These are phyloP conservation scores for Doris montereyensis DNA, from an alignment of 2,888 invertebrate genomes.

Conservation along the genomic window DNA sequence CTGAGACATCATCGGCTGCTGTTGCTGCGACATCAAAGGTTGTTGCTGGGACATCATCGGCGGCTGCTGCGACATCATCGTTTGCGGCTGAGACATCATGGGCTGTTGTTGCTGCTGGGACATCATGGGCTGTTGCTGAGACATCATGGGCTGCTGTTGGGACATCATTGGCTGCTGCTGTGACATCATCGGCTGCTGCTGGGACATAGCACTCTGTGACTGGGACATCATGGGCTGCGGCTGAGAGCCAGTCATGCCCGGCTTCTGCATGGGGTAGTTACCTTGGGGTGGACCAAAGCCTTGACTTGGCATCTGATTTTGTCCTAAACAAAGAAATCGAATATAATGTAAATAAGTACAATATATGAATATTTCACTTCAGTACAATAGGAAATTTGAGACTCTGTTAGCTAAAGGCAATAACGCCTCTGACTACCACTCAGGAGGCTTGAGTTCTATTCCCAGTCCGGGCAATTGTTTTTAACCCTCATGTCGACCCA, in stretches of 20 bases:
- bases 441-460: no score
- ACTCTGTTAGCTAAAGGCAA: no score
- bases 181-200: constrained; percentile 46
- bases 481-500: no score
- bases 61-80: constrained; percentile 51
- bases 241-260: constrained; percentile 32
- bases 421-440: no score
- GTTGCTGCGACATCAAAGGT: constrained; percentile 56
- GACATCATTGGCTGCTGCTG: constrained; percentile 51
- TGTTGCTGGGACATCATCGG: constrained; percentile 53
- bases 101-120: constrained; percentile 50
- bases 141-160: constrained; percentile 48
- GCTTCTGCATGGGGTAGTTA: constrained; percentile 49
- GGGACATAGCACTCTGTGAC: constrained; percentile 31
- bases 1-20: constrained; percentile 56
- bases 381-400: no score
- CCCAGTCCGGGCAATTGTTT: no score
- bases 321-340: no score
- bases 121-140: constrained; percentile 47
- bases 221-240: constrained; percentile 50
- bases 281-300: constrained; percentile 43
- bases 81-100: constrained; percentile 49
- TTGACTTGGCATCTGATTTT: constrained; percentile 18
- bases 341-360: no score
- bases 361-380: no score